A percentile compares a stretch with the other conserved stretches of the same genome.
phyloP scores from a whole-genome alignment of 2,113 vertebrate species.

The Mus spicilegus region DNA sequence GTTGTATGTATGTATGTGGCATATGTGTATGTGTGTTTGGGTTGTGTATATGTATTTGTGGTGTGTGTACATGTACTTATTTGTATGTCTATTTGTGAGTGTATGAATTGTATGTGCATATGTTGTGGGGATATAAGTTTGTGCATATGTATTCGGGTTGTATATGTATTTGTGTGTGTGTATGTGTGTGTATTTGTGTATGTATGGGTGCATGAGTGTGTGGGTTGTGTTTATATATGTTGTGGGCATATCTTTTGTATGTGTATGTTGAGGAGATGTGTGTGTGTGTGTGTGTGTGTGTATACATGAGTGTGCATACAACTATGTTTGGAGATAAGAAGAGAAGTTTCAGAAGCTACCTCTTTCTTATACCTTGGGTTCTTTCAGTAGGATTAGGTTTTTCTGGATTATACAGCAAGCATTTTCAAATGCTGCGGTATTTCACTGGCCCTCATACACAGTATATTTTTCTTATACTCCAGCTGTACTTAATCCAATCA shows the following conservation, averaged over 20 bases:
- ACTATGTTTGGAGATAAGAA: background rate
- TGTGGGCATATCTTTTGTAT: no score
- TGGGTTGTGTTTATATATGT: no score
- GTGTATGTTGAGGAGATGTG: no score
- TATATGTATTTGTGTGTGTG: background rate
- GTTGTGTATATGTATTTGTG: no score
- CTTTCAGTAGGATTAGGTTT: background rate
- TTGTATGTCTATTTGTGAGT: background rate
- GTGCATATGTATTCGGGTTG: no score
- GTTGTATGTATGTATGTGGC: no score
- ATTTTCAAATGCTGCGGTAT: background rate
- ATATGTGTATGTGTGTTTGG: background rate
- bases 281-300: background rate
- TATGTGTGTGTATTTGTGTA: background rate
- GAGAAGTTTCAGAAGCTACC: background rate
- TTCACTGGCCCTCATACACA: background rate
- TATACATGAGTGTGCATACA: background rate
- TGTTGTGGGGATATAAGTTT: no score
- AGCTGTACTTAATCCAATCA: background rate
- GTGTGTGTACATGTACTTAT: no score
- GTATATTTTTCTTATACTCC: background rate
- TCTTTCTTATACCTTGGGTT: no score
- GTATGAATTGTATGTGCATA: no score
- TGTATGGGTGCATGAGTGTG: background rate
- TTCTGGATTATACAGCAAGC: background rate